Evolutionary conservation across 2,113 vertebrate species (phyloP).

Genomic region (Bagarius yarrelli): DNA sequence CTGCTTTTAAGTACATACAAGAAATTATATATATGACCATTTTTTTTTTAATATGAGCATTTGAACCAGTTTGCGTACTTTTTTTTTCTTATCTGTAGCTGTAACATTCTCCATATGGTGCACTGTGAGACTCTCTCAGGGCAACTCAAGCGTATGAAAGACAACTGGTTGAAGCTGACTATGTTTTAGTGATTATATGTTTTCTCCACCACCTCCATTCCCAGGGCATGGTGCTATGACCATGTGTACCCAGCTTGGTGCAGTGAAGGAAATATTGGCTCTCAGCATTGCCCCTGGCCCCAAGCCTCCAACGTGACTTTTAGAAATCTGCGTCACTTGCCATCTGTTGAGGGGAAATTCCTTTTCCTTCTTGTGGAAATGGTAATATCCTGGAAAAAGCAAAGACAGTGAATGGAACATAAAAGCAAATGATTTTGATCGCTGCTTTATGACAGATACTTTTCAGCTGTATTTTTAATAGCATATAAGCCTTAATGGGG

Average conservation of each 20-base stretch:
- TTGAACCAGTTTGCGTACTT: background rate
- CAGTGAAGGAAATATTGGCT: conserved; percentile 17
- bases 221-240: background rate
- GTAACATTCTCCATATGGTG: conserved; percentile 30
- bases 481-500: conserved; percentile 6
- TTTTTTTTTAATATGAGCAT: too few relatives aligned
- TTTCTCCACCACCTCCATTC: conserved; percentile 21
- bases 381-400: conserved; percentile 9
- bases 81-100: background rate
- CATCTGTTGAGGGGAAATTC: conserved; percentile 62
- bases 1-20: background rate
- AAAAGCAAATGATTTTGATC: conserved; percentile 15
- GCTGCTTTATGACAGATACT: background rate
- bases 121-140: conserved; percentile 28
- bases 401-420: conserved; percentile 16
- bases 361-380: conserved; percentile 32
- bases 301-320: conserved; percentile 36
- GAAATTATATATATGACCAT: background rate
- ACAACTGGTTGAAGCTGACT: conserved; percentile 22
- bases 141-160: conserved; percentile 40
- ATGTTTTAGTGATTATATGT: conserved; percentile 19
- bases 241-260: conserved; percentile 39
- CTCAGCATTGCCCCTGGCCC: conserved; percentile 37
- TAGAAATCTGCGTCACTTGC: conserved; percentile 42
- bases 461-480: conserved; percentile 29